Conservation (phyloP, 2,113 vertebrate species). For the Gopherus evgoodei region DNA sequence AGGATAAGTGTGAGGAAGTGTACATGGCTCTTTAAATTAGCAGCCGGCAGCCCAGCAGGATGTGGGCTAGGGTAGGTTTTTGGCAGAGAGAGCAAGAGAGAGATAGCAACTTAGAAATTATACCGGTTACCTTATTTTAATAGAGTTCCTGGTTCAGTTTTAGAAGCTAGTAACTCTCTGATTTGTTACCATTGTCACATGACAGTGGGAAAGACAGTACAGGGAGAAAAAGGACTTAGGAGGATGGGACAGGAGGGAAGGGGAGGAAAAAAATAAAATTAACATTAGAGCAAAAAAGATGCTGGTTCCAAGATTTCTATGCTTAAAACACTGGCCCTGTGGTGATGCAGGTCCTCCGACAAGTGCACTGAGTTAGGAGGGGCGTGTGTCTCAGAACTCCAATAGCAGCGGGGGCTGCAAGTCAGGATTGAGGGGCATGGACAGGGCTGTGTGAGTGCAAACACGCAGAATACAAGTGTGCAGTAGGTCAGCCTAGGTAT, state of each 20-base stretch:
- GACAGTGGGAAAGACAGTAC: not conserved
- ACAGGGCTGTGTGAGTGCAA: not conserved
- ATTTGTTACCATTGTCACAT: not conserved
- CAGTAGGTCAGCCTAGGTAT: fast-evolving
- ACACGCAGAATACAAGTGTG: fast-evolving
- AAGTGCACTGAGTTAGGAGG: not conserved
- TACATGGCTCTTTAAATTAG: not conserved
- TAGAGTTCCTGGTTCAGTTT: not conserved
- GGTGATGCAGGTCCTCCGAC: not conserved
- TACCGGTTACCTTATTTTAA: not conserved
- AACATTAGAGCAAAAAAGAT: fast-evolving
- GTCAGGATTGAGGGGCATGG: fast-evolving
- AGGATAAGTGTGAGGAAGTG: not conserved
- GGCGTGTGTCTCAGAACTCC: fast-evolving
- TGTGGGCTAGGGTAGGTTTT: not conserved
- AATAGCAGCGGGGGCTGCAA: not conserved
- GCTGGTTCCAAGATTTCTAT: fast-evolving
- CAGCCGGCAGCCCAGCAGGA: not conserved
- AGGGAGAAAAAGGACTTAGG: not conserved
- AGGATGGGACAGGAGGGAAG: not conserved
- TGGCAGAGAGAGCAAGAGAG: not conserved
- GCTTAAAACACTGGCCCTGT: not conserved
- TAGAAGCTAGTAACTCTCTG: no score
- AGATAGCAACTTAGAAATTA: not conserved
- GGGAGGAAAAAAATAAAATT: fast-evolving